phyloP scores from a whole-genome alignment of 2,888 invertebrate genomes.

The Baronia brevicornis region DNA sequence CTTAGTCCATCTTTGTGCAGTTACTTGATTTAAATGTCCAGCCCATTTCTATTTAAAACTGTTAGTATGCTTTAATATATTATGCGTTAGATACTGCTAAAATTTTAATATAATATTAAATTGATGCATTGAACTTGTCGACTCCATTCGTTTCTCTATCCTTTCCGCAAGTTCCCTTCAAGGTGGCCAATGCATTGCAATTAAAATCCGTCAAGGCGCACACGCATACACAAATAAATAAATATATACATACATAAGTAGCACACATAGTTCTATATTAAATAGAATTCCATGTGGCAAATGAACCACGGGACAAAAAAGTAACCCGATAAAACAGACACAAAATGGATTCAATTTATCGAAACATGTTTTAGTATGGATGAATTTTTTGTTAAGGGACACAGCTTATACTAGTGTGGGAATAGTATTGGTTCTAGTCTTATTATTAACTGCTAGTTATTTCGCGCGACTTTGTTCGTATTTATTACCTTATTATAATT shows the following conservation, averaged over 20 bases:
- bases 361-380: conserved; percentile 1
- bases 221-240: not conserved
- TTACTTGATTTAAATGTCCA: no score
- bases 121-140: not conserved
- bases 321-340: conserved; percentile 1
- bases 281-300: conserved; percentile 9
- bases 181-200: conserved; percentile 11
- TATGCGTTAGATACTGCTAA: no score
- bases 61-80: no score
- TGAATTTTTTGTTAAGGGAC: conserved; percentile 2
- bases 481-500: no score
- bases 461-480: no score
- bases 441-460: not conserved
- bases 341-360: not conserved
- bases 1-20: no score
- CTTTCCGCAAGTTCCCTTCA: not conserved
- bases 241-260: conserved; percentile 1
- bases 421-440: not conserved
- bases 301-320: conserved; percentile 8
- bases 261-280: conserved; percentile 6
- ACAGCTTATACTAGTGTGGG: conserved; percentile 4
- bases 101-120: not conserved
- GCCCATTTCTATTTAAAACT: no score
- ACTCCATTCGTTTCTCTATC: conserved; percentile 5
- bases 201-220: conserved; percentile 1